phyloP scores from a whole-genome alignment of 2,888 invertebrate genomes.

The Pterostichus madidus region DNA sequence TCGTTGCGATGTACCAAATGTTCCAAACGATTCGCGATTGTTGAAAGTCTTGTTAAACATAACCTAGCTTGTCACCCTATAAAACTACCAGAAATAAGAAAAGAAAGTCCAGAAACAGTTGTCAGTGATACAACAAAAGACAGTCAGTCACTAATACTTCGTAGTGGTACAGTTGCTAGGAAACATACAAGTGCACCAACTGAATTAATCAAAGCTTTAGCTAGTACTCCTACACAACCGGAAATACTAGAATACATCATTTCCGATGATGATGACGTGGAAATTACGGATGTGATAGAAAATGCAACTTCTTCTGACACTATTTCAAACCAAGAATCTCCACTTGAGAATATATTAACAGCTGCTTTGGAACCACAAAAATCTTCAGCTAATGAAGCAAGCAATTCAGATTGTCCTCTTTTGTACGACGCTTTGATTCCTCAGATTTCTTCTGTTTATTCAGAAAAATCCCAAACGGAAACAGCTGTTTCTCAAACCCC shows the following conservation, averaged over 20 bases:
- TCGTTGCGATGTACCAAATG: slow-evolving; percentile 51
- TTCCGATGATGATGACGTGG: slow-evolving; percentile 44
- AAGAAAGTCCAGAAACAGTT: too few relatives aligned
- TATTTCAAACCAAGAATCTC: background rate
- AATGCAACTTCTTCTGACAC: background rate
- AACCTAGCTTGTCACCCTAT: slow-evolving; percentile 13
- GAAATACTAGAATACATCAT: slow-evolving; percentile 10
- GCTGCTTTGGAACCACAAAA: slow-evolving; percentile 20
- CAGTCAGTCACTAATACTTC: too few relatives aligned
- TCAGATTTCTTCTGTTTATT: background rate
- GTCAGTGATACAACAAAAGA: background rate
- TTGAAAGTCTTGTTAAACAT: slow-evolving; percentile 57
- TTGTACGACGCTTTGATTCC: background rate
- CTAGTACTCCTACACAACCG: background rate
- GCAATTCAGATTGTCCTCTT: background rate
- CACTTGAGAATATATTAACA: background rate
- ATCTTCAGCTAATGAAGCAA: background rate
- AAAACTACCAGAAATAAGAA: background rate
- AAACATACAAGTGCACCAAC: slow-evolving; percentile 18
- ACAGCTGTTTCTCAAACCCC: too few relatives aligned
- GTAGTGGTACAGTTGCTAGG: slow-evolving; percentile 21
- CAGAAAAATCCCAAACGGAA: too few relatives aligned
- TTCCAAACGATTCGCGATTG: slow-evolving; percentile 45
- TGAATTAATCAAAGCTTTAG: background rate
- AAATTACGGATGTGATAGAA: slow-evolving; percentile 21